phyloP scores from a whole-genome alignment of 2,888 invertebrate species.

The Cheilosia vernalis region DNA sequence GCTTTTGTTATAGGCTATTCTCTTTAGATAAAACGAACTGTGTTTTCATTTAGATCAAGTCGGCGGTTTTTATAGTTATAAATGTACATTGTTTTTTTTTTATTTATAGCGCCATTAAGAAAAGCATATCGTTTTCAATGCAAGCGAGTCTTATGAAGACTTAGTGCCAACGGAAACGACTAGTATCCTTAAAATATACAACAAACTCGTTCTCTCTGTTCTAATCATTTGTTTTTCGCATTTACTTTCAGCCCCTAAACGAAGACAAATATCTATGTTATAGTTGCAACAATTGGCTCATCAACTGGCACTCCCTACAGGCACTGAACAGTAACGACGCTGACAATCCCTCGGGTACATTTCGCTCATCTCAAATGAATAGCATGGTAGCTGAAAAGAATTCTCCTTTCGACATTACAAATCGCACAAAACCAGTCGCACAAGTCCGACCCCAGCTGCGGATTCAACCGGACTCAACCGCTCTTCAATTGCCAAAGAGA shows the following conservation, averaged over 20 bases:
- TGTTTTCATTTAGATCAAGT: too few relatives aligned
- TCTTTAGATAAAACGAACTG: too few relatives aligned
- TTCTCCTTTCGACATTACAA: conserved; percentile 38
- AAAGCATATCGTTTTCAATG: too few relatives aligned
- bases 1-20: too few relatives aligned
- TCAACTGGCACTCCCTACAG: conserved; percentile 83
- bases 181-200: not conserved
- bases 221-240: conserved; percentile 8
- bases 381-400: conserved; percentile 77
- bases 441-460: conserved; percentile 76
- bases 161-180: too few relatives aligned
- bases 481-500: conserved; percentile 48
- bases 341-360: conserved; percentile 80
- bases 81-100: too few relatives aligned
- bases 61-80: too few relatives aligned
- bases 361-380: conserved; percentile 80
- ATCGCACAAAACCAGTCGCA: conserved; percentile 74
- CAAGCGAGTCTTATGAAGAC: too few relatives aligned
- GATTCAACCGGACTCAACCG: conserved; percentile 16
- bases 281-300: conserved; percentile 83
- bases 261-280: conserved; percentile 83
- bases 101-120: too few relatives aligned
- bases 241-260: conserved; percentile 80
- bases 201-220: not conserved
- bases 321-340: conserved; percentile 82